Conservation (phyloP, 64 coral and sea anemone genomes). For the Cladopsammia gracilis region DNA sequence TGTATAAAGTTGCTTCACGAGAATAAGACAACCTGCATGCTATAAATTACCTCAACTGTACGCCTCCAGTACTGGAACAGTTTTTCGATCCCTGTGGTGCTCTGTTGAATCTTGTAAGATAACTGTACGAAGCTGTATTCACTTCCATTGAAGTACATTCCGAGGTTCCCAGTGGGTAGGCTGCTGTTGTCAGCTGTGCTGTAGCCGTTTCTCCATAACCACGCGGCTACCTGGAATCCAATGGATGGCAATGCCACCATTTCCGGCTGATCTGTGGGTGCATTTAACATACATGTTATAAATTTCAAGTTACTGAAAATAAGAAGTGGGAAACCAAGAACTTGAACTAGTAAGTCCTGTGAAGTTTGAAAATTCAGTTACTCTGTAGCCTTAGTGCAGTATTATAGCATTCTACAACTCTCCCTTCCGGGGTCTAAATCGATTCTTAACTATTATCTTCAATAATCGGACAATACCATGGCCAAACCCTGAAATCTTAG, state of each 20-base stretch:
- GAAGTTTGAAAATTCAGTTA: too few species aligned
- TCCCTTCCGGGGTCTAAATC: too few species aligned
- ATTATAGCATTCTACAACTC: too few species aligned
- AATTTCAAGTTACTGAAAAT: too few species aligned
- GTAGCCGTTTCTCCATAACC: constrained; percentile 56
- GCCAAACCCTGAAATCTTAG: too few species aligned
- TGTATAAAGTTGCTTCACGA: too few species aligned
- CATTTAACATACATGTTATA: background rate
- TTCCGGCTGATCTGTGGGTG: constrained; percentile 13
- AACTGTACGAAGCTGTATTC: constrained; percentile 49
- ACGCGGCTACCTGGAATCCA: constrained; percentile 21
- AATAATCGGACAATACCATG: too few species aligned
- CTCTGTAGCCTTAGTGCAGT: too few species aligned
- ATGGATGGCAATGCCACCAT: constrained; percentile 18
- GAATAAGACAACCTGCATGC: background rate
- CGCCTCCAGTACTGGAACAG: constrained; percentile 10
- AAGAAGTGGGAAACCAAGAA: too few species aligned
- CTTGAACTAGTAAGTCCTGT: too few species aligned
- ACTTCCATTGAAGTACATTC: background rate
- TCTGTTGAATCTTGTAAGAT: constrained; percentile 24
- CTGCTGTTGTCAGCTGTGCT: background rate
- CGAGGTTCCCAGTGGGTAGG: background rate
- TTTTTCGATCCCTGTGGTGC: background rate
- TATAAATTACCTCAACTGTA: background rate
- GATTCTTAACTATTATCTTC: too few species aligned